Evolutionary conservation across 1,140 invertebrate genomes (phyloP).

Genomic region (Drosophila athabasca): DNA sequence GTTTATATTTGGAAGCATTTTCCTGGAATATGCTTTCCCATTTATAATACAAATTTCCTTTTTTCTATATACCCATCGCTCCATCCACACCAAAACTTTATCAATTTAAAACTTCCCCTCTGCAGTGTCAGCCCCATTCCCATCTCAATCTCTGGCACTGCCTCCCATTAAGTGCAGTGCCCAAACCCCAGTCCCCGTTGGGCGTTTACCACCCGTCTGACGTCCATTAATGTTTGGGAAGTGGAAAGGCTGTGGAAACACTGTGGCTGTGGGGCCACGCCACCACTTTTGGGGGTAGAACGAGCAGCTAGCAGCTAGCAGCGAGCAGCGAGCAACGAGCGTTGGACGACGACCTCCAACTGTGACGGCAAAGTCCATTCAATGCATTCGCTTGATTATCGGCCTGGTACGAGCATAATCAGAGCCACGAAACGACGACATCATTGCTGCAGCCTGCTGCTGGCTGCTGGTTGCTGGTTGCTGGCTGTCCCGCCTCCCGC

Average conservation of each 20-base stretch:
- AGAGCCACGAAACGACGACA: conserved; percentile 50
- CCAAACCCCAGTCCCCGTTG: conserved; percentile 29
- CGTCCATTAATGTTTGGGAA: conserved; percentile 63
- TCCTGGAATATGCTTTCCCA: neutral
- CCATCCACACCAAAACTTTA: conserved; percentile 16
- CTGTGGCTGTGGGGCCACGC: no score
- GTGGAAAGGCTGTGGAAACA: neutral
- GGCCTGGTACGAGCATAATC: conserved; percentile 32
- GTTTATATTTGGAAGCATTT: no score
- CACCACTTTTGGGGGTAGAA: conserved; percentile 34
- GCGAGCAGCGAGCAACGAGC: no score
- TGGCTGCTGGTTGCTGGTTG: neutral
- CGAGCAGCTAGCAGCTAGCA: no score
- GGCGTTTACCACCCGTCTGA: conserved; percentile 47
- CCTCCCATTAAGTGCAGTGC: conserved; percentile 16
- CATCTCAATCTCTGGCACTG: conserved; percentile 17
- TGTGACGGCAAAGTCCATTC: conserved; percentile 48
- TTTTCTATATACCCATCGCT: neutral
- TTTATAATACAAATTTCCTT: conserved; percentile 3
- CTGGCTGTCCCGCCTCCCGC: neutral
- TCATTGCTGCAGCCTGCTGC: conserved; percentile 16
- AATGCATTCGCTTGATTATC: conserved; percentile 68
- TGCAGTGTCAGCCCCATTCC: conserved; percentile 29
- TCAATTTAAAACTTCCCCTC: conserved; percentile 31
- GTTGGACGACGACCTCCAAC: conserved; percentile 32